Conservation (phyloP, 2,888 invertebrate species). For the Brenthis hecate region DNA sequence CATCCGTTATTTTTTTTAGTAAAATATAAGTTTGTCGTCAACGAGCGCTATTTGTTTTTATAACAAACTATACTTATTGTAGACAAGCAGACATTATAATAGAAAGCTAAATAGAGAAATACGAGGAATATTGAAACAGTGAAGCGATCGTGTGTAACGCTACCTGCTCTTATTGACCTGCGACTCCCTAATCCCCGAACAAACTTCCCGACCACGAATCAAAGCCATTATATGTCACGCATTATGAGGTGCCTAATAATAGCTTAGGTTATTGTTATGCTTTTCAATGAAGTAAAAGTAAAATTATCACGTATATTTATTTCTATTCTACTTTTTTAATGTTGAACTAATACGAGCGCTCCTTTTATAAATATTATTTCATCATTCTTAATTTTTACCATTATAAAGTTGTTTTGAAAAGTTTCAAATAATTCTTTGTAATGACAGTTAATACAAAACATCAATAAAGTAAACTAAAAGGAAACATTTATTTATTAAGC, state of each 20-base stretch:
- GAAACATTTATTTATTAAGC: conserved; percentile 13
- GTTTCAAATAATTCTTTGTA: no score
- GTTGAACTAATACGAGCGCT: background rate
- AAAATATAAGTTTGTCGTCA: no score
- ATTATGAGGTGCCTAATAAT: conserved; percentile 42
- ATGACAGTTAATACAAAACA: background rate
- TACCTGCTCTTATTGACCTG: conserved; percentile 75
- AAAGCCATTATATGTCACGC: conserved; percentile 57
- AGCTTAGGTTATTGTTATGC: conserved; percentile 23
- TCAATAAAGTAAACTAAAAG: conserved; percentile 3
- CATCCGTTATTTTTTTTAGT: no score
- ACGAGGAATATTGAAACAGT: conserved; percentile 16
- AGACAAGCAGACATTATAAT: background rate
- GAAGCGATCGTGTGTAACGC: conserved; percentile 44
- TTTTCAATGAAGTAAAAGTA: background rate
- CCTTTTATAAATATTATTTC: no score
- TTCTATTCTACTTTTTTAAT: background rate
- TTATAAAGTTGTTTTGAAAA: no score
- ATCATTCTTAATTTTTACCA: no score
- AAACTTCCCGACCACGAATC: conserved; percentile 65
- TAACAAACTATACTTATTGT: no score
- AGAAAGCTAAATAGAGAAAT: conserved; percentile 8
- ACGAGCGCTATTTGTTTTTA: no score
- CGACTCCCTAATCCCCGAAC: conserved; percentile 63
- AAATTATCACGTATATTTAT: background rate